Conservation (phyloP, 2,113 vertebrate genomes). For the Vulpes ferrilata region DNA sequence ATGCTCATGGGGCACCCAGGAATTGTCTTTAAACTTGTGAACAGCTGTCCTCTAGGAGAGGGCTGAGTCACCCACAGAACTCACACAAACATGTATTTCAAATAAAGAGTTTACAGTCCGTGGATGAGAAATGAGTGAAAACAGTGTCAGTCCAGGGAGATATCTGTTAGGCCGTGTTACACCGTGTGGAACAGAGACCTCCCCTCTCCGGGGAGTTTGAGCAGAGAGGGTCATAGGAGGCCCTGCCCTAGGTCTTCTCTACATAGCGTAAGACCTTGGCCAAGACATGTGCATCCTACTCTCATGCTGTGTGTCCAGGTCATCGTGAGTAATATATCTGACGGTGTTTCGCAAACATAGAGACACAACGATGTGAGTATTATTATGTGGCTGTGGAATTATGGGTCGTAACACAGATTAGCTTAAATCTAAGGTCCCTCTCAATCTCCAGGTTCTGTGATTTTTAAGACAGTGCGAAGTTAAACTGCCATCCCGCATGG, state of each 20-base stretch:
- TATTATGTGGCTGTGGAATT: not conserved
- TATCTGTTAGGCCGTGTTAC: not conserved
- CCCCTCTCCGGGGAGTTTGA: not conserved
- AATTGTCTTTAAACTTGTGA: not conserved
- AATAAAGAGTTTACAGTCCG: not conserved
- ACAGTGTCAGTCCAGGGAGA: too few relatives aligned
- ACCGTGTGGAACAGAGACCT: rapidly evolving
- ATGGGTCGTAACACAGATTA: too few relatives aligned
- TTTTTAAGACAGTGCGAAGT: too few relatives aligned
- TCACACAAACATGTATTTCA: not conserved
- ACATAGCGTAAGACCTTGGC: not conserved
- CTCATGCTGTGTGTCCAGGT: too few relatives aligned
- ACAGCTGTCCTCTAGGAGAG: not conserved
- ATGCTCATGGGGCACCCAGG: rapidly evolving
- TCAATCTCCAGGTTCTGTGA: not conserved
- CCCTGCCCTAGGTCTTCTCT: not conserved
- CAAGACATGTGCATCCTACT: not conserved
- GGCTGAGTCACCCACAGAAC: not conserved
- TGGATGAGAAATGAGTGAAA: not conserved
- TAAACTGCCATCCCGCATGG: not conserved
- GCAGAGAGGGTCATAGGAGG: not conserved
- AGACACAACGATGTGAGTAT: too few relatives aligned
- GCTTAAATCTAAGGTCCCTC: not conserved
- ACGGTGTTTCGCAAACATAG: not conserved
- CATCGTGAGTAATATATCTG: not conserved